phyloP scores from a whole-genome alignment of 2,113 vertebrate genomes.

The Charina bottae region DNA sequence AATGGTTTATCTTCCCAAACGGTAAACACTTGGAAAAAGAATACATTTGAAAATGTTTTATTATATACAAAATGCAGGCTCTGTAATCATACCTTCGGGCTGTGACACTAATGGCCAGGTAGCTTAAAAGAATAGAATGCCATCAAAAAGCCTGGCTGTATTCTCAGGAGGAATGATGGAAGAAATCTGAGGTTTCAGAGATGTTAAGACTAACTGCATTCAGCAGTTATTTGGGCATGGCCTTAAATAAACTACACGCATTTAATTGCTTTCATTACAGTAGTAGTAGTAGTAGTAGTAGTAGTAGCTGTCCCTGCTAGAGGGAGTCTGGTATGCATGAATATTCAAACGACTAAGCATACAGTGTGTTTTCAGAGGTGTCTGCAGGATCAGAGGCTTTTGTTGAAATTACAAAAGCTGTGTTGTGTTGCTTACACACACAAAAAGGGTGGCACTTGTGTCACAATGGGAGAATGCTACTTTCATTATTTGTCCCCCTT shows the following conservation, averaged over 20 bases:
- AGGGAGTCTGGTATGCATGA: neutral
- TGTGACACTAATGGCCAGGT: neutral
- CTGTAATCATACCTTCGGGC: neutral
- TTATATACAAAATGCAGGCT: neutral
- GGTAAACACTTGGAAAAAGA: neutral
- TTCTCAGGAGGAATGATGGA: neutral
- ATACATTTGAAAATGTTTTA: neutral
- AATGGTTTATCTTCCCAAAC: conserved; percentile 1
- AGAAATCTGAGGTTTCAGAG: neutral
- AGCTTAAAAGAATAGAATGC: neutral
- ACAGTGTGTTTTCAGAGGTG: neutral
- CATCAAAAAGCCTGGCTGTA: neutral
- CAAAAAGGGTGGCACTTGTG: neutral
- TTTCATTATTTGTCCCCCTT: neutral
- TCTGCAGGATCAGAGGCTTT: neutral
- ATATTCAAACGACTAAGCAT: neutral
- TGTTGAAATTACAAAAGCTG: neutral
- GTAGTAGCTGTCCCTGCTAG: neutral
- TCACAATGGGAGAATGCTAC: neutral
- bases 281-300: neutral
- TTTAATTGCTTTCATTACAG: neutral
- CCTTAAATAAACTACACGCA: neutral
- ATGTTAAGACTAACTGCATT: neutral
- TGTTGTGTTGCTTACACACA: neutral
- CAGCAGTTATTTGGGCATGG: neutral